Evolutionary conservation across 1,140 invertebrate species (phyloP).

Genomic region (Epicauta chinensis): DNA sequence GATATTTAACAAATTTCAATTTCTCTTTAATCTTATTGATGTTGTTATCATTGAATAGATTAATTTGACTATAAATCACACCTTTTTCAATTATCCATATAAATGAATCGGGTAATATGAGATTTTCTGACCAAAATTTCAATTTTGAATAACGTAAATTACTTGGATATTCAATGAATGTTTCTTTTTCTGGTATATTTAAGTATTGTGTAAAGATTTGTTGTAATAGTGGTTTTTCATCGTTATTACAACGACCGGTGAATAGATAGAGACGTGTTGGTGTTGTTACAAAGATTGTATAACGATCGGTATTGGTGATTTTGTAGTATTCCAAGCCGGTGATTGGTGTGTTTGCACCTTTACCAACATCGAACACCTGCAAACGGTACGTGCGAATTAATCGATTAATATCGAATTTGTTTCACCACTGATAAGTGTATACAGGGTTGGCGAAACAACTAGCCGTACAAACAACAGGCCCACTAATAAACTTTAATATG

Average conservation of each 20-base stretch:
- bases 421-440: too few species aligned
- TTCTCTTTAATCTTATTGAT: slow-evolving; percentile 23
- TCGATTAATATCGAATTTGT: slow-evolving; percentile 1
- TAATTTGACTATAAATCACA: slow-evolving; percentile 57
- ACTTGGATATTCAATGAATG: slow-evolving; percentile 69
- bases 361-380: slow-evolving; percentile 81
- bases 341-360: slow-evolving; percentile 67
- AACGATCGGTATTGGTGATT: slow-evolving; percentile 61
- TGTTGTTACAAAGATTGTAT: slow-evolving; percentile 79
- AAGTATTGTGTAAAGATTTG: slow-evolving; percentile 79
- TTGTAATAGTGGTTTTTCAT: slow-evolving; percentile 74
- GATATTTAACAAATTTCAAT: slow-evolving; percentile 27
- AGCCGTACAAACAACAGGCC: too few species aligned
- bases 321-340: slow-evolving; percentile 81
- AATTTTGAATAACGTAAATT: slow-evolving; percentile 72
- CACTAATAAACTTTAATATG: too few species aligned
- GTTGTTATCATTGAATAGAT: slow-evolving; percentile 6
- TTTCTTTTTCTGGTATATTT: slow-evolving; percentile 61
- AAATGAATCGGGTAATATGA: slow-evolving; percentile 66
- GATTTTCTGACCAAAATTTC: slow-evolving; percentile 68
- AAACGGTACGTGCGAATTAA: slow-evolving; percentile 29
- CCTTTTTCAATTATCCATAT: slow-evolving; percentile 78
- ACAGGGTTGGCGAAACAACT: too few species aligned
- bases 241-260: slow-evolving; percentile 62
- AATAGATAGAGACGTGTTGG: slow-evolving; percentile 80